Evolutionary conservation across 1,140 invertebrate genomes (phyloP).

Genomic region (Hestina assimilis): DNA sequence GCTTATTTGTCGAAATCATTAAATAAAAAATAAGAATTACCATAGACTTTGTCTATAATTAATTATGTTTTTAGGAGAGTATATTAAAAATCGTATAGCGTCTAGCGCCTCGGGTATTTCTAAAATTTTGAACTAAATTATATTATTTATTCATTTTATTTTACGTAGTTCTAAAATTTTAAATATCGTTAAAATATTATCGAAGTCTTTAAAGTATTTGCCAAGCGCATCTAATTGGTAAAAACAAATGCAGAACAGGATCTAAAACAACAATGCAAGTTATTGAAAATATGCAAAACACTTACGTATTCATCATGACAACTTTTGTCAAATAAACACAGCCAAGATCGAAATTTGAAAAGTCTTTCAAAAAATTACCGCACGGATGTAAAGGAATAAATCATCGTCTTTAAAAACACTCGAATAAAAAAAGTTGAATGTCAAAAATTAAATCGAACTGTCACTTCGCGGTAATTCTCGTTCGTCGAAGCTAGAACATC

Average conservation of each 20-base stretch:
- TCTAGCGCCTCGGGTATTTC: too few relatives aligned
- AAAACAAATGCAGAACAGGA: not conserved
- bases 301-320: constrained; percentile 54
- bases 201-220: not conserved
- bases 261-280: not conserved
- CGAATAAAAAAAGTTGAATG: not conserved
- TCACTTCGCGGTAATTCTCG: constrained; percentile 44
- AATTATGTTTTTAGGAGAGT: too few relatives aligned
- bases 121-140: too few relatives aligned
- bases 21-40: too few relatives aligned
- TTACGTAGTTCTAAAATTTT: not conserved
- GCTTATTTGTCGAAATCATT: too few relatives aligned
- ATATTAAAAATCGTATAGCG: too few relatives aligned
- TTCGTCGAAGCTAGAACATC: constrained; percentile 38
- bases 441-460: constrained; percentile 12
- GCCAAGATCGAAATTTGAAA: constrained; percentile 27
- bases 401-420: constrained; percentile 25
- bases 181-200: not conserved
- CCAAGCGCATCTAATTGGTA: not conserved
- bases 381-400: constrained; percentile 24
- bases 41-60: too few relatives aligned
- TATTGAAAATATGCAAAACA: constrained; percentile 28
- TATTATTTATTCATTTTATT: too few relatives aligned
- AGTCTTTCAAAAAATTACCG: constrained; percentile 12
- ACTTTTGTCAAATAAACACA: constrained; percentile 46